These are phyloP conservation scores for Stichopus chloronotus DNA, from an alignment of 35 echinoderm and acorn worm species.

Conservation along the genomic window DNA sequence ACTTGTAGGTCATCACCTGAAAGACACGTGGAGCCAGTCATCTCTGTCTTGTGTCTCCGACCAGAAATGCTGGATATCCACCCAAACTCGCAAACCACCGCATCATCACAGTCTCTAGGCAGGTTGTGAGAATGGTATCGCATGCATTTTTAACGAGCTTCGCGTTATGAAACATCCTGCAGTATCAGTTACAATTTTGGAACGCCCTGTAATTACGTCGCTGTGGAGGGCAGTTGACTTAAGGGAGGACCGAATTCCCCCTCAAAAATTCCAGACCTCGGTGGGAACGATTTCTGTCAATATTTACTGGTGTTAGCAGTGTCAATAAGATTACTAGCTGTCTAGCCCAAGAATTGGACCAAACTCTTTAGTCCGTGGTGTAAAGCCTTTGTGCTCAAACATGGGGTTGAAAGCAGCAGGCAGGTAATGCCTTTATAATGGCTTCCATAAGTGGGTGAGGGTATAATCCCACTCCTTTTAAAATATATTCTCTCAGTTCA, in stretches of 20 bases:
- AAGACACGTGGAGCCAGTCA: too few species aligned
- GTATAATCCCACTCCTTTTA: neutral
- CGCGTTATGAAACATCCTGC: neutral
- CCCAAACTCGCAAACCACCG: too few species aligned
- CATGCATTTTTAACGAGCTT: neutral
- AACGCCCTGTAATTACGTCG: neutral
- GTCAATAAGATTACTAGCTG: conserved; percentile 24
- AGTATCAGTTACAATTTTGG: neutral
- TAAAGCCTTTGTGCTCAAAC: neutral
- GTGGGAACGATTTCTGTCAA: conserved; percentile 11
- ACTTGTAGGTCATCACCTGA: too few species aligned
- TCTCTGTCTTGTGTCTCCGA: too few species aligned
- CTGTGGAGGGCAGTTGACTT: neutral
- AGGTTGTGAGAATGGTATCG: neutral
- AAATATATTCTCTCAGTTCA: neutral
- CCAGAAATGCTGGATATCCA: too few species aligned
- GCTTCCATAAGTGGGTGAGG: neutral
- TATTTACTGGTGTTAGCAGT: conserved; percentile 48
- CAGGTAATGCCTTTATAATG: neutral
- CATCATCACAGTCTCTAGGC: neutral
- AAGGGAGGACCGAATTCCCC: neutral
- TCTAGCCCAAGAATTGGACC: neutral
- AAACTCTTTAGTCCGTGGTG: neutral
- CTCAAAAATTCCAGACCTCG: conserved; percentile 8
- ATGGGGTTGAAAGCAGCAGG: neutral